Conservation (phyloP, 2,797 vertebrate genomes). For the Ptychadena robeensis region DNA sequence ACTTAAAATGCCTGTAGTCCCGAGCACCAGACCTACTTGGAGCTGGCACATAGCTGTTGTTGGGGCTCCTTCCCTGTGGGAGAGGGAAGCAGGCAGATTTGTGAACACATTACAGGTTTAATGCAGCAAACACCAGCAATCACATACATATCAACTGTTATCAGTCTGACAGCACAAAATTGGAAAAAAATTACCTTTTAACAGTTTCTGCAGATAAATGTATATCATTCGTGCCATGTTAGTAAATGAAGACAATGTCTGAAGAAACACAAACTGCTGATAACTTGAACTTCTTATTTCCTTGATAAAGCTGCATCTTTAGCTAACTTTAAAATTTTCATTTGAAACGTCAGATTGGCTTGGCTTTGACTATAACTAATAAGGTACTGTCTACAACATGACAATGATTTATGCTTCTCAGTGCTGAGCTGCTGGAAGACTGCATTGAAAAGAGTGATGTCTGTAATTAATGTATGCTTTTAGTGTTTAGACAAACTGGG, state of each 20-base stretch:
- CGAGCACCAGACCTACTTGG: too few species aligned
- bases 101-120: neutral
- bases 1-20: too few species aligned
- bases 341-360: conserved; percentile 41
- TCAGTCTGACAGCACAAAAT: too few species aligned
- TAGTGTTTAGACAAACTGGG: neutral
- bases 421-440: neutral
- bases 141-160: neutral
- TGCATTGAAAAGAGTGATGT: conserved; percentile 27
- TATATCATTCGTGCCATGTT: neutral
- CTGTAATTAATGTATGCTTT: conserved; percentile 34
- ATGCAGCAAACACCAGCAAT: neutral
- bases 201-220: neutral
- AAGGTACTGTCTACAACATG: conserved; percentile 32
- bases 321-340: conserved; percentile 26
- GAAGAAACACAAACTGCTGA: neutral
- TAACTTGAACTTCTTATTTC: neutral
- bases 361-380: conserved; percentile 46
- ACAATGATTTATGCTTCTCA: conserved; percentile 44
- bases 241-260: neutral
- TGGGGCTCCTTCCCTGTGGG: too few species aligned
- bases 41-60: too few species aligned
- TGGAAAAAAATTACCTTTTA: neutral
- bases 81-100: too few species aligned
- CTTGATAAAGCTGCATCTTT: neutral